Percentiles rank a stretch among this genome's conserved stretches.
phyloP scores from a whole-genome alignment of 2,797 vertebrate genomes.

The Aotus griseimembra region DNA sequence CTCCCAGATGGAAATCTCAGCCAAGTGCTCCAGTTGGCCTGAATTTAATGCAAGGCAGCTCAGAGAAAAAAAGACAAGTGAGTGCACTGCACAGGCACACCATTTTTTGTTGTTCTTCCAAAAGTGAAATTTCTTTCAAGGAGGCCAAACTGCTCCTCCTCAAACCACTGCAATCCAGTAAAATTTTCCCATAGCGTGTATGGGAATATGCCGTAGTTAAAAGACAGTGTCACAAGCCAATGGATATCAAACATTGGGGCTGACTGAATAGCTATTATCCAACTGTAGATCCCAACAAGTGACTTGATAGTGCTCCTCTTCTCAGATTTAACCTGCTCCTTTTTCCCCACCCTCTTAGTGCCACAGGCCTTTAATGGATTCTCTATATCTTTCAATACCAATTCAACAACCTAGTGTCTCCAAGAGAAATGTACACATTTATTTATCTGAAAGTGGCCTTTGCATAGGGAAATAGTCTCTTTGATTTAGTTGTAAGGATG shows the following conservation, averaged over 20 bases:
- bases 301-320: neutral
- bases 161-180: neutral
- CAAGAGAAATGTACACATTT: neutral
- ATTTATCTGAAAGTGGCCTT: constrained; percentile 9
- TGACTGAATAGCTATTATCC: neutral
- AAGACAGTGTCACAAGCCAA: neutral
- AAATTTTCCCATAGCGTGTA: neutral
- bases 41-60: neutral
- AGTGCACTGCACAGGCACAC: neutral
- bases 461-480: neutral
- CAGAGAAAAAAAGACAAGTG: neutral
- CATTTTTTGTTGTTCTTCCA: neutral
- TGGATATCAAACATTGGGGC: neutral
- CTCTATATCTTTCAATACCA: neutral
- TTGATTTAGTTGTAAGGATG: neutral
- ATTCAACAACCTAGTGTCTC: neutral
- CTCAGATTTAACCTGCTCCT: neutral
- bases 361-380: neutral
- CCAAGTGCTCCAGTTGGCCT: neutral
- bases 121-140: constrained; percentile 23
- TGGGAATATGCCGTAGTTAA: neutral
- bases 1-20: neutral
- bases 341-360: neutral
- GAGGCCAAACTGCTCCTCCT: neutral
- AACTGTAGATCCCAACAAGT: neutral